phyloP scores from a whole-genome alignment of 1,140 invertebrate genomes.

The Ectropis grisescens region DNA sequence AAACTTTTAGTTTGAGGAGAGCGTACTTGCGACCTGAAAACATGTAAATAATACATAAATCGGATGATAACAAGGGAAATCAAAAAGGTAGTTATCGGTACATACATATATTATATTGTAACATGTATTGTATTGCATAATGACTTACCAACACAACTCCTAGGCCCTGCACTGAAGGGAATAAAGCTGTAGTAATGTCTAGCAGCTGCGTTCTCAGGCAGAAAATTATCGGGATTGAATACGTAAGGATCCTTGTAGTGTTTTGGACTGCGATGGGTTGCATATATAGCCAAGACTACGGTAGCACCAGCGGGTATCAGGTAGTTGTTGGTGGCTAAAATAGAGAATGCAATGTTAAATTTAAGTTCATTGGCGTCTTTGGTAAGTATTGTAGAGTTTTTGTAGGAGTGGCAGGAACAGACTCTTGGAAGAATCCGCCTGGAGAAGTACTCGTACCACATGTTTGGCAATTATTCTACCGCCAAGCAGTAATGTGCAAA shows the following conservation, averaged over 20 bases:
- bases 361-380: too few species aligned
- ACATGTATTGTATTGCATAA: background rate
- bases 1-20: conserved; percentile 86
- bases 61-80: too few species aligned
- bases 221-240: conserved; percentile 90
- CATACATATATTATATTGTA: too few species aligned
- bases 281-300: conserved; percentile 75
- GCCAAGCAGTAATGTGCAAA: too few species aligned
- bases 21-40: conserved; percentile 86
- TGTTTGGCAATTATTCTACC: too few species aligned
- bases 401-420: too few species aligned
- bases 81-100: too few species aligned
- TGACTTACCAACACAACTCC: conserved; percentile 84
- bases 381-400: too few species aligned
- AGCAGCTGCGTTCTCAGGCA: conserved; percentile 80
- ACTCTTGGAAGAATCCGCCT: too few species aligned
- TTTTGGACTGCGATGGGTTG: conserved; percentile 78
- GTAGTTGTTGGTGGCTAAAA: conserved; percentile 67
- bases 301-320: conserved; percentile 76
- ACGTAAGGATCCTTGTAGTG: conserved; percentile 82
- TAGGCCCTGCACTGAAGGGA: conserved; percentile 88
- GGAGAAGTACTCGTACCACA: too few species aligned
- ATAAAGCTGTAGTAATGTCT: conserved; percentile 89
- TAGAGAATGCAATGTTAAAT: too few species aligned
- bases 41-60: conserved; percentile 1